Conservation (phyloP, 2,888 invertebrate species). For the Thyatira batis region DNA sequence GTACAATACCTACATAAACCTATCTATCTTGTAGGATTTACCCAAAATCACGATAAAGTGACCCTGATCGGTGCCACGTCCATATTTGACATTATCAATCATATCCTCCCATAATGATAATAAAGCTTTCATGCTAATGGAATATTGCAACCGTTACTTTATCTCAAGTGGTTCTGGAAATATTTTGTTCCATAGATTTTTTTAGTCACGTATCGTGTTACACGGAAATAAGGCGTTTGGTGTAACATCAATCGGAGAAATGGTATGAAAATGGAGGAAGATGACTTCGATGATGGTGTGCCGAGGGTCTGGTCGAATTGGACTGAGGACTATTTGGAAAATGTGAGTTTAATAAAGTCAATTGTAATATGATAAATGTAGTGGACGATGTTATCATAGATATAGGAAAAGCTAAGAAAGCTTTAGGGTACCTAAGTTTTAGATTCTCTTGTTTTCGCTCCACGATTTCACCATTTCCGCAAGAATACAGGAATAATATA, state of each 20-base stretch:
- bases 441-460: neutral
- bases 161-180: slow-evolving; percentile 49
- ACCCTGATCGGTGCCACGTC: slow-evolving; percentile 11
- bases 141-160: slow-evolving; percentile 54
- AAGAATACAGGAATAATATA: neutral
- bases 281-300: slow-evolving; percentile 28
- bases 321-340: slow-evolving; percentile 49
- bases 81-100: slow-evolving; percentile 38
- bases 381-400: no score
- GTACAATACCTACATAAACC: no score
- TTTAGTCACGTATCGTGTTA: slow-evolving; percentile 1
- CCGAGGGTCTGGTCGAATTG: slow-evolving; percentile 40
- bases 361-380: neutral
- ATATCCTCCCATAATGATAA: slow-evolving; percentile 48
- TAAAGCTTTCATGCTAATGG: slow-evolving; percentile 78
- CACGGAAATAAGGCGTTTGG: slow-evolving; percentile 6
- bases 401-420: no score
- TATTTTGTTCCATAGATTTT: slow-evolving; percentile 8
- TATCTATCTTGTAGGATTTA: neutral
- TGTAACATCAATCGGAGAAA: slow-evolving; percentile 11
- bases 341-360: slow-evolving; percentile 42
- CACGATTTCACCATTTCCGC: neutral
- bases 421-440: no score
- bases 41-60: slow-evolving; percentile 6
- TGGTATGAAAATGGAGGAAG: slow-evolving; percentile 25